Evolutionary conservation across 2,113 vertebrate genomes (phyloP).

Genomic region (Ochotona princeps): DNA sequence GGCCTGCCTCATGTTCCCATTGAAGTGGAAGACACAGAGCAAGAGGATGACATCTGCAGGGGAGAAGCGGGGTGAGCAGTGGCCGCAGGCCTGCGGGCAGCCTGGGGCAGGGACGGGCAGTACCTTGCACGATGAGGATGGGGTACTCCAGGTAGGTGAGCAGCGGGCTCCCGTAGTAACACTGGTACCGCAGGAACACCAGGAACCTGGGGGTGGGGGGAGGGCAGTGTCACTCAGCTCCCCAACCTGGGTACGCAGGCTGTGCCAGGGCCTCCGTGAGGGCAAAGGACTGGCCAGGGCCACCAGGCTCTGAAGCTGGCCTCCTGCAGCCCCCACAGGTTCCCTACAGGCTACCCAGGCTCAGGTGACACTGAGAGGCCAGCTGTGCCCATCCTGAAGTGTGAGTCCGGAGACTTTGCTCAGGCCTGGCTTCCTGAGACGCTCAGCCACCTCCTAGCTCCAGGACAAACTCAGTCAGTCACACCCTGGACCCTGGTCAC

Average conservation of each 20-base stretch:
- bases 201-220: conserved; percentile 88
- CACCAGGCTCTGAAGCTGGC: neutral
- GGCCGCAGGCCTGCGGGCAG: neutral
- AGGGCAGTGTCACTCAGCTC: neutral
- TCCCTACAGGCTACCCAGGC: too few relatives aligned
- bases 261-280: neutral
- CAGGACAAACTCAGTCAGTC: neutral
- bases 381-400: too few relatives aligned
- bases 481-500: neutral
- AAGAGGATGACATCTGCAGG: conserved; percentile 92
- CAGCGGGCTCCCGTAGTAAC: conserved; percentile 93
- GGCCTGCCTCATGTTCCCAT: conserved; percentile 86
- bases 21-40: conserved; percentile 91
- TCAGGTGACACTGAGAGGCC: neutral
- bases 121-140: conserved; percentile 96
- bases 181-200: conserved; percentile 96
- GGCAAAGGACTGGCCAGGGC: neutral
- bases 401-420: too few relatives aligned
- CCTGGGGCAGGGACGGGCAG: rapidly evolving
- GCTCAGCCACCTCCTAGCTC: neutral
- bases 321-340: rapidly evolving
- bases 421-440: neutral
- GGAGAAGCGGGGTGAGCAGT: neutral
- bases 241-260: rapidly evolving
- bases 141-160: conserved; percentile 96